Conservation (phyloP, 2,797 vertebrate genomes). For the Xenentodon cancila region DNA sequence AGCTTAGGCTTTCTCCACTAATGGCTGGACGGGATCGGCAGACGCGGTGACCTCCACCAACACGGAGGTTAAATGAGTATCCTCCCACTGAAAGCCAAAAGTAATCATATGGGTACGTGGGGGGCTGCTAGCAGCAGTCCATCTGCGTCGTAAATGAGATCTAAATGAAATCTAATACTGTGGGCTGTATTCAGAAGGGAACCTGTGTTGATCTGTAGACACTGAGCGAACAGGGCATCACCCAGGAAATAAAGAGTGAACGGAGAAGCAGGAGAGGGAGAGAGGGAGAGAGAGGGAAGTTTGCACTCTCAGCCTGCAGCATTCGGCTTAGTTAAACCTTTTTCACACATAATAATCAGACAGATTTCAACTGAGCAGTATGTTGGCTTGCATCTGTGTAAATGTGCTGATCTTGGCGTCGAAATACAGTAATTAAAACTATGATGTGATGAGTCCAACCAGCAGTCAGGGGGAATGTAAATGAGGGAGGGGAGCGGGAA, state of each 20-base stretch:
- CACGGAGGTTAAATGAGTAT: conserved; percentile 52
- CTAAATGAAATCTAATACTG: conserved; percentile 72
- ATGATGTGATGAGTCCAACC: conserved; percentile 48
- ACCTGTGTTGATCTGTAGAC: conserved; percentile 58
- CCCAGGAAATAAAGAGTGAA: conserved; percentile 63
- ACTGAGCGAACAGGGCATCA: conserved; percentile 67
- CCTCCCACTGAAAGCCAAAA: conserved; percentile 63
- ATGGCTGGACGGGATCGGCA: conserved; percentile 54
- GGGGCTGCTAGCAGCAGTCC: conserved; percentile 61
- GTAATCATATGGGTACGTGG: conserved; percentile 61
- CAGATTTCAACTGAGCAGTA: conserved; percentile 28
- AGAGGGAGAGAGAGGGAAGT: conserved; percentile 3
- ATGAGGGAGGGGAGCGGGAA: conserved; percentile 35
- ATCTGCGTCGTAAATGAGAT: conserved; percentile 71
- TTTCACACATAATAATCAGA: conserved; percentile 29
- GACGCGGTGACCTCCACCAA: conserved; percentile 59
- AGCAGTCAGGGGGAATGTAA: conserved; percentile 33
- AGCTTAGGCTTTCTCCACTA: conserved; percentile 50
- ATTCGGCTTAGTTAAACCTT: conserved; percentile 47
- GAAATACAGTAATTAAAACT: conserved; percentile 63
- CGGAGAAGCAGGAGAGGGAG: conserved; percentile 17
- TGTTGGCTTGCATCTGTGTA: conserved; percentile 21
- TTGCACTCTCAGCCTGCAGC: conserved; percentile 31
- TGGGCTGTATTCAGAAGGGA: conserved; percentile 61
- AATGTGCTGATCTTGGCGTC: conserved; percentile 39